These are phyloP conservation scores for Procambarus virginalis DNA, from an alignment of 1,140 invertebrate species.

Conservation along the genomic window DNA sequence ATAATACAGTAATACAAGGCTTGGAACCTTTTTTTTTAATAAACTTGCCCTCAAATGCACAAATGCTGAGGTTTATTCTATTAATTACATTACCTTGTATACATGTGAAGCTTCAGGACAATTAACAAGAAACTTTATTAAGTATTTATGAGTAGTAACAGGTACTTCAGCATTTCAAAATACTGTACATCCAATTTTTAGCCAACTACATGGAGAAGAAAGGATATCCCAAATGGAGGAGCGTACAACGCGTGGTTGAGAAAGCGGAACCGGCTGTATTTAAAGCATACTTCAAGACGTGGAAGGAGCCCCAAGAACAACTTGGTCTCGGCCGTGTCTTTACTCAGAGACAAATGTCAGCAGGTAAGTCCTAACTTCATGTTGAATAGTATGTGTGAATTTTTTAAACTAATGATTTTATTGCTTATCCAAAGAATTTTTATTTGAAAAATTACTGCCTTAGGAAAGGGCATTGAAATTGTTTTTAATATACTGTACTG, in stretches of 20 bases:
- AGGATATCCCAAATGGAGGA: conserved; percentile 87
- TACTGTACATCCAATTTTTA: neutral
- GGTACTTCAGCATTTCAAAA: too few relatives aligned
- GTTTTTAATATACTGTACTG: too few relatives aligned
- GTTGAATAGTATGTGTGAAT: too few relatives aligned
- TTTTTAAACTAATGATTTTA: too few relatives aligned
- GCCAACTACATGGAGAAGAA: conserved; percentile 79
- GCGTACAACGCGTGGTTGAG: conserved; percentile 83
- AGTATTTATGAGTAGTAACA: neutral
- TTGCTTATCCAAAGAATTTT: too few relatives aligned
- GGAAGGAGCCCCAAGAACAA: conserved; percentile 81
- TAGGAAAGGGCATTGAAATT: too few relatives aligned
- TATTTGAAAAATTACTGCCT: too few relatives aligned
- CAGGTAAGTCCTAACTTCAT: conserved; percentile 65
- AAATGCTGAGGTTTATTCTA: neutral
- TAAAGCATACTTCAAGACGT: conserved; percentile 85
- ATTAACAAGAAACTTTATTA: too few relatives aligned
- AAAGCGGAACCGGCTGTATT: conserved; percentile 84
- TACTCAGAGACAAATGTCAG: conserved; percentile 72
- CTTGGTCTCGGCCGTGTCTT: conserved; percentile 73
- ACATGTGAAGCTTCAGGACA: neutral
- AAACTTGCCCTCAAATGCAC: too few relatives aligned
- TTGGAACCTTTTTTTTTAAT: too few relatives aligned
- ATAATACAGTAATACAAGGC: too few relatives aligned
- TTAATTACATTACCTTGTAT: neutral